phyloP scores from a whole-genome alignment of 2,888 invertebrate genomes.

The Neoitamus cyanurus region DNA sequence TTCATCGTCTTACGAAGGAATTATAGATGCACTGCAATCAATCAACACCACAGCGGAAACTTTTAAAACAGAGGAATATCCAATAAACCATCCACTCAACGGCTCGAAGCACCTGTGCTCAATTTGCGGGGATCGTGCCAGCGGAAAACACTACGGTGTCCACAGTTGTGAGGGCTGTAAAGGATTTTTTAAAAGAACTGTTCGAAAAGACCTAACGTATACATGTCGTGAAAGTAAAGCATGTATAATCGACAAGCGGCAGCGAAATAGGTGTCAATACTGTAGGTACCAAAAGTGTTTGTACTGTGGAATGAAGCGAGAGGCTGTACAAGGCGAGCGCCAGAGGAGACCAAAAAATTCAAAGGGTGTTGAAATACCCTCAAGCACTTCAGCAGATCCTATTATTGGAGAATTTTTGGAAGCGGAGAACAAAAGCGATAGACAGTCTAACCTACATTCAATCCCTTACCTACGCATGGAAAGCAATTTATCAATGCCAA shows the following conservation, averaged over 20 bases:
- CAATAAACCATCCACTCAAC: slow-evolving; percentile 92
- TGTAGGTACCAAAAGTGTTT: slow-evolving; percentile 98
- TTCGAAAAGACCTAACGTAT: slow-evolving; percentile 95
- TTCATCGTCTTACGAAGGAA: not conserved
- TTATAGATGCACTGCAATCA: not conserved
- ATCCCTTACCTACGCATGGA: slow-evolving; percentile 69
- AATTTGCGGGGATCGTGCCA: slow-evolving; percentile 96
- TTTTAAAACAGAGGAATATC: slow-evolving; percentile 69
- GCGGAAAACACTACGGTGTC: slow-evolving; percentile 98
- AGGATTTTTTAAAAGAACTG: slow-evolving; percentile 98
- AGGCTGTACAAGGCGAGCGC: slow-evolving; percentile 95
- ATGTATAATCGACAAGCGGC: slow-evolving; percentile 96
- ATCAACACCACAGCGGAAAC: not conserved
- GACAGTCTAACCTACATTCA: slow-evolving; percentile 62
- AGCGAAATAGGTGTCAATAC: slow-evolving; percentile 97
- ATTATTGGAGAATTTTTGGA: slow-evolving; percentile 93
- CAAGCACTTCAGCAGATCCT: slow-evolving; percentile 78
- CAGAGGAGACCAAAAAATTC: slow-evolving; percentile 71
- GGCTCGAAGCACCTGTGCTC: slow-evolving; percentile 96
- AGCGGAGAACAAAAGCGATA: slow-evolving; percentile 79
- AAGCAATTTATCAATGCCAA: slow-evolving; percentile 70
- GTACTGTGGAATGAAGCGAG: slow-evolving; percentile 96
- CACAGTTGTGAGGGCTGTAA: slow-evolving; percentile 99
- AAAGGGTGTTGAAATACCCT: slow-evolving; percentile 61
- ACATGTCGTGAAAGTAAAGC: slow-evolving; percentile 95